These are phyloP conservation scores for Caenorhabditis afra DNA, from an alignment of 2,888 invertebrate species.

Conservation along the genomic window DNA sequence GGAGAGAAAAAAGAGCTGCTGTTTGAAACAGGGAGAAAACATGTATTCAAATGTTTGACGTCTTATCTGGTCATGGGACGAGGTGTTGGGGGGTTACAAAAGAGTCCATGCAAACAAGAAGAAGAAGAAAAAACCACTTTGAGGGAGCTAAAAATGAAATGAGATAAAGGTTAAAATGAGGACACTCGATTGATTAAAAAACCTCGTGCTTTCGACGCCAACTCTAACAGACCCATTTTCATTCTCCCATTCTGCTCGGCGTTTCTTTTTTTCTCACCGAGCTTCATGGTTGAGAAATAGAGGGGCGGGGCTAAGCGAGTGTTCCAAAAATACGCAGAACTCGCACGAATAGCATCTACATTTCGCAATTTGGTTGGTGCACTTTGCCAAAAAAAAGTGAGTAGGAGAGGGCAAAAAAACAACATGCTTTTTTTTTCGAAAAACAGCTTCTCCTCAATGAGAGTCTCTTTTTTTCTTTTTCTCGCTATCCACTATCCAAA, in stretches of 20 bases:
- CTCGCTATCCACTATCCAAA: constrained; percentile 24
- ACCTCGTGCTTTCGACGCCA: constrained; percentile 37
- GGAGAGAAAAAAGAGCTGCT: constrained; percentile 7
- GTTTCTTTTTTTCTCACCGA: background rate
- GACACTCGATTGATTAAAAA: constrained; percentile 51
- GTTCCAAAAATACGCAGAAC: background rate
- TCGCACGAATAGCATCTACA: constrained; percentile 25
- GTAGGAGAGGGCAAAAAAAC: constrained; percentile 42
- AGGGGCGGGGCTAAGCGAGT: background rate
- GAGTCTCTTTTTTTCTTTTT: constrained; percentile 21
- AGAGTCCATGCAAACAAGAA: constrained; percentile 47
- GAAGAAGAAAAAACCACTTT: background rate
- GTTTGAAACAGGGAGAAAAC: constrained; percentile 15
- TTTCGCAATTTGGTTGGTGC: constrained; percentile 41
- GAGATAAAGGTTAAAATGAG: constrained; percentile 44
- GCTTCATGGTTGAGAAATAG: constrained; percentile 7
- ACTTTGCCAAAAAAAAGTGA: constrained; percentile 31
- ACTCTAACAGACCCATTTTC: background rate
- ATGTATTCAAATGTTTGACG: constrained; percentile 23
- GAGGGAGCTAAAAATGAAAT: constrained; percentile 19
- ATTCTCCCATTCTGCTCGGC: constrained; percentile 3
- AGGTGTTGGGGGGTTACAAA: constrained; percentile 19
- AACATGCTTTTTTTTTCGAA: constrained; percentile 42
- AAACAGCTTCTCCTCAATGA: constrained; percentile 52
- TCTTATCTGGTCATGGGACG: constrained; percentile 47